Evolutionary conservation across 2,113 vertebrate genomes (phyloP).

Genomic region (Dasyprocta punctata): DNA sequence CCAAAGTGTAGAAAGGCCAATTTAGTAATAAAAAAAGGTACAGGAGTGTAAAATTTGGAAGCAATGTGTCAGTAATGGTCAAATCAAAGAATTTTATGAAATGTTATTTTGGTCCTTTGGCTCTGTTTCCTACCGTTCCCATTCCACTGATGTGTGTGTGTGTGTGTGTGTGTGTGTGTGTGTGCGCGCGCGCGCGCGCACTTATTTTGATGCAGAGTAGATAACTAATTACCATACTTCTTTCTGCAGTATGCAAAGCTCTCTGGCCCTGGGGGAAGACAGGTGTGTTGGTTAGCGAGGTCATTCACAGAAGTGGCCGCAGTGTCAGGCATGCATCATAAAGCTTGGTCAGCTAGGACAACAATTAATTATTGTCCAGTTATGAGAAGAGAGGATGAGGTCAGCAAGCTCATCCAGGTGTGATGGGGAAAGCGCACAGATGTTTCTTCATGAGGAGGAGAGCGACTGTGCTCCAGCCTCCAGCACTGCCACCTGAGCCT

Average conservation of each 20-base stretch:
- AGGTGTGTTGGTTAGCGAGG: not conserved
- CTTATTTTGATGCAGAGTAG: not conserved
- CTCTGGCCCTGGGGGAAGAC: not conserved
- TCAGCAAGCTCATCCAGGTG: not conserved
- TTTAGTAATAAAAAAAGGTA: not conserved
- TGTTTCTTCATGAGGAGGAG: not conserved
- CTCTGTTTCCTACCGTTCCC: not conserved
- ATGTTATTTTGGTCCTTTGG: not conserved
- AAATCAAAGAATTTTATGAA: not conserved
- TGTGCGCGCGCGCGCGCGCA: not conserved
- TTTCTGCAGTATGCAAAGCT: not conserved
- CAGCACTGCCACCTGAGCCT: not conserved
- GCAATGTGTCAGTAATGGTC: not conserved
- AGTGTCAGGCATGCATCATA: not conserved
- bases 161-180: not conserved
- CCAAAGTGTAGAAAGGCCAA: not conserved
- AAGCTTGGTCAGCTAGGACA: not conserved
- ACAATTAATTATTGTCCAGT: not conserved
- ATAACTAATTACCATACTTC: not conserved
- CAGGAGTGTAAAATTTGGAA: not conserved
- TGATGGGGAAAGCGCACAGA: not conserved
- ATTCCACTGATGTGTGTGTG: not conserved
- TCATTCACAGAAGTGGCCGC: not conserved
- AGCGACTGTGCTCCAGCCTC: rapidly evolving
- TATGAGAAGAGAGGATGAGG: not conserved